phyloP scores from a whole-genome alignment of 2,797 vertebrate genomes.

The Epinephelus malabaricus region DNA sequence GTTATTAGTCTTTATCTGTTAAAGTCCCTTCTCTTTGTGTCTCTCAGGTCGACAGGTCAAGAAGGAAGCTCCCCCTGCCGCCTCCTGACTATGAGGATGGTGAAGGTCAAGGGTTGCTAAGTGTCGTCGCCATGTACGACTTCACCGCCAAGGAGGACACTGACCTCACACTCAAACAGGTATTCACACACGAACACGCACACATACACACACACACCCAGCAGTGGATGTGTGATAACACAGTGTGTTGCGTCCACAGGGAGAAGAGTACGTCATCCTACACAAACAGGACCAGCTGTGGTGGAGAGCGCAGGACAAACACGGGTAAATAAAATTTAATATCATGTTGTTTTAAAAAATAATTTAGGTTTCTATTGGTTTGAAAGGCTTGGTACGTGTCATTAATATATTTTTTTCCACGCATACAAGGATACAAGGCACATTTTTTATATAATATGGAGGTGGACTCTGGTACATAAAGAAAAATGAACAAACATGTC shows the following conservation, averaged over 20 bases:
- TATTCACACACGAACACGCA: constrained; percentile 3
- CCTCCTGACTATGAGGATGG: constrained; percentile 78
- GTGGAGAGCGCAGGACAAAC: constrained; percentile 91
- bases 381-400: too few species aligned
- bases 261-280: constrained; percentile 89
- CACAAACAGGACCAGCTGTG: constrained; percentile 90
- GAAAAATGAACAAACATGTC: too few species aligned
- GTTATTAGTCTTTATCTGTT: not conserved
- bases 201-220: constrained; percentile 8
- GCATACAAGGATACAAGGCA: too few species aligned
- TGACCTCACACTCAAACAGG: constrained; percentile 84
- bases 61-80: constrained; percentile 86
- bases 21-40: not conserved
- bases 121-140: constrained; percentile 90
- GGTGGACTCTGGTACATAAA: too few species aligned
- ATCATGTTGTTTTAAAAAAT: too few species aligned
- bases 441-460: too few species aligned
- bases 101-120: constrained; percentile 43
- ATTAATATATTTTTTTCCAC: too few species aligned
- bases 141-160: constrained; percentile 87
- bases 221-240: too few species aligned
- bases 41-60: constrained; percentile 82
- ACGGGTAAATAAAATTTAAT: constrained; percentile 78
- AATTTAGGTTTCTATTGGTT: too few species aligned
- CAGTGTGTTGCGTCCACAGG: constrained; percentile 63